A percentile compares a stretch with the other conserved stretches of the same genome.
These are phyloP conservation scores for Helostoma temminkii DNA, from an alignment of 2,797 vertebrate species.

Conservation along the genomic window DNA sequence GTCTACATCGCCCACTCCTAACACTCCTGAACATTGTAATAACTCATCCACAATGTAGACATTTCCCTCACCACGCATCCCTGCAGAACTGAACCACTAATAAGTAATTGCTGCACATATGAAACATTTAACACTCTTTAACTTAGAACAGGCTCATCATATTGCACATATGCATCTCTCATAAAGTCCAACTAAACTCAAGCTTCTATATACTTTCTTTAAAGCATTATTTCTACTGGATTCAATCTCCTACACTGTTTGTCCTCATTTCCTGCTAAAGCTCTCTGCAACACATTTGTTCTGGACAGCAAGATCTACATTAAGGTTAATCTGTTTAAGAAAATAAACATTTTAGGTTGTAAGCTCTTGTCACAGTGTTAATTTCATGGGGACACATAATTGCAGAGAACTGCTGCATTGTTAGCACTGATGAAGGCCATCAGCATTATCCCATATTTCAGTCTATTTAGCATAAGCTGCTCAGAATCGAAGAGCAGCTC, in stretches of 20 bases:
- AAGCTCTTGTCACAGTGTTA: conserved; percentile 61
- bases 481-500: conserved; percentile 49
- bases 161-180: too few relatives aligned
- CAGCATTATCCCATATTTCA: conserved; percentile 50
- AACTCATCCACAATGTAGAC: too few relatives aligned
- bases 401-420: conserved; percentile 29
- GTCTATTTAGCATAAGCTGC: conserved; percentile 58
- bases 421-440: conserved; percentile 40
- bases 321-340: conserved; percentile 64
- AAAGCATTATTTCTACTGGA: not conserved
- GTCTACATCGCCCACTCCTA: too few relatives aligned
- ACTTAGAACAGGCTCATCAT: too few relatives aligned
- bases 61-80: too few relatives aligned
- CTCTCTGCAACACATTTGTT: conserved; percentile 17
- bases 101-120: too few relatives aligned
- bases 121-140: too few relatives aligned
- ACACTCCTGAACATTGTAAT: too few relatives aligned
- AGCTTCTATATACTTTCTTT: too few relatives aligned
- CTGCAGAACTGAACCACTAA: too few relatives aligned
- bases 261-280: conserved; percentile 14
- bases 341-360: conserved; percentile 62
- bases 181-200: too few relatives aligned
- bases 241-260: not conserved
- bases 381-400: conserved; percentile 67
- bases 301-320: conserved; percentile 40